Evolutionary conservation across 23 tunicate genomes (phyloP).

Genomic region (Styela plicata): DNA sequence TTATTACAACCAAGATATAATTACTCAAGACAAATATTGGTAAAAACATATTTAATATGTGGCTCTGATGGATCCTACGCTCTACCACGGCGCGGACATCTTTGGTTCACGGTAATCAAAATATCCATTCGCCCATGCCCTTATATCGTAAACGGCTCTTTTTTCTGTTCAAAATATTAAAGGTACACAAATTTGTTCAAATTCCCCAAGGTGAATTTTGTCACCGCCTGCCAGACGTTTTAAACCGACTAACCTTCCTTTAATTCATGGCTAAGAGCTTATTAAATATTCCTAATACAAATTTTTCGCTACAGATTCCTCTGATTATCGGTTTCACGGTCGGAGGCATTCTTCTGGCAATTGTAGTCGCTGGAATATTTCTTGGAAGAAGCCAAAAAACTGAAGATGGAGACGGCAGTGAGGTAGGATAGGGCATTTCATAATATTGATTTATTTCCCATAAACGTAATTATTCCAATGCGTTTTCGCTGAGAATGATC

Average conservation of each 20-base stretch:
- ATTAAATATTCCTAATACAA: background rate
- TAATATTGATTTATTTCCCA: no score
- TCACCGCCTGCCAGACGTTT: background rate
- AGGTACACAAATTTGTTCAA: background rate
- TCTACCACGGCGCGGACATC: no score
- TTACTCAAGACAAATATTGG: no score
- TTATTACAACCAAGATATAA: no score
- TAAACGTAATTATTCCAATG: no score
- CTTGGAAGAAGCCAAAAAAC: conserved; percentile 36
- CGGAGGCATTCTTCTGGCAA: conserved; percentile 60
- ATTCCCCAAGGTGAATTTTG: background rate
- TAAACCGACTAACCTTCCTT: background rate
- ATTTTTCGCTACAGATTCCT: conserved; percentile 30
- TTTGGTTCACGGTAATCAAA: no score
- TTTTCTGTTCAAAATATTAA: no score
- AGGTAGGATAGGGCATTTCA: conserved; percentile 21
- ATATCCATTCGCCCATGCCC: no score
- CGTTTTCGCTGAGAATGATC: no score
- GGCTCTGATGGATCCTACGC: no score
- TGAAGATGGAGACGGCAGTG: conserved; percentile 1
- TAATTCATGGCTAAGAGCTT: background rate
- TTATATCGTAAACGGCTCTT: no score
- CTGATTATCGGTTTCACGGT: conserved; percentile 69
- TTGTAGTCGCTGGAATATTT: conserved; percentile 61
- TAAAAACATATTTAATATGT: no score